Evolutionary conservation across 1,140 invertebrate species (phyloP), one percentile per base, ranked within the genome.

Genomic region (Leptopilina boulardi): DNA sequence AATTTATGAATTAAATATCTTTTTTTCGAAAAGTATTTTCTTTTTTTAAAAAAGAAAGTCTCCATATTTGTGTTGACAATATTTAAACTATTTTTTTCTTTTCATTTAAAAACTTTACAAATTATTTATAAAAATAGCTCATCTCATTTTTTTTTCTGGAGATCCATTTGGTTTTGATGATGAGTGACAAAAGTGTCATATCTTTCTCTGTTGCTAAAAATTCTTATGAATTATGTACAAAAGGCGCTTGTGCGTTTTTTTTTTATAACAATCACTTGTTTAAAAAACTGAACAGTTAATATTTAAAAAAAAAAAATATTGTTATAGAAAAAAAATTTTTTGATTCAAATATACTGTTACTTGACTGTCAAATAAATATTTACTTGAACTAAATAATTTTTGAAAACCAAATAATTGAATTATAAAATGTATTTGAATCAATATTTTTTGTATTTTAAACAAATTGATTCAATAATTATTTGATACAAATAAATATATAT

Each of bases 191-290:
- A 23, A 66, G 23, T n/a, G n/a, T 66, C n/a, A 30, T 66, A n/a
- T 66, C 11, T 66, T 10, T 66, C 26, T 23, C 3, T 66, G 41
- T 51, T 51, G 23, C 59, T 66, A 66, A 66, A 66, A 66, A n/a
- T 66, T 38, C 59, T 66, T 30, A 66, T 30, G 26, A 30, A 66
- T 66, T 66, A 66, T 66, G 59, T 66, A 66, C 59, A 66, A 66
- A 66, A 66, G 59, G 59, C 59, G 59, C 59, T 66, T 66, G 59
- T 66, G 59, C 59, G 59, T 66, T 30, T 19, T 19, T 21, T 18
- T n/a, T 8, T 18, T 51, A 18, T 54, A 30, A 66, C 59, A 66
- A 66, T 66, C 59, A 66, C 59, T 66, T 23, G 30, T 66, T 66
- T 4, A n/a, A n/a, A n/a, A 30, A 66, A 66, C 23, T 66, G 23